Conservation (phyloP, 2,113 vertebrate species). For the Colaptes auratus region DNA sequence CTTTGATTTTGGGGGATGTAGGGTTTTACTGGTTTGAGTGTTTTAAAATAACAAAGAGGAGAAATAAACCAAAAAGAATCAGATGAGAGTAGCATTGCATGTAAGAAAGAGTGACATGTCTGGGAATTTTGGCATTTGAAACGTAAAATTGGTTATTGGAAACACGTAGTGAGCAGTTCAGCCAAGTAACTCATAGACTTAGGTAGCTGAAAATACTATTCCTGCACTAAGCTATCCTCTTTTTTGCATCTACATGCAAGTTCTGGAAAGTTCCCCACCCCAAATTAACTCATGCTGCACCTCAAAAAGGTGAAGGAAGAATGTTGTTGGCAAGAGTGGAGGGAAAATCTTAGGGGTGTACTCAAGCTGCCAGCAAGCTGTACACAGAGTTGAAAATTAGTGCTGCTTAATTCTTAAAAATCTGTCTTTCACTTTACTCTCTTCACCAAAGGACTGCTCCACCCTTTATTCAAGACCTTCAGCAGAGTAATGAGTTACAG, state of each 20-base stretch:
- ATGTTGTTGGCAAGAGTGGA: not conserved
- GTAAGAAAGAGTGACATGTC: not conserved
- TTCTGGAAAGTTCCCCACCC: conserved; percentile 22
- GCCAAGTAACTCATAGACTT: not conserved
- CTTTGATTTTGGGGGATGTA: not conserved
- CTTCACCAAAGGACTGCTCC: not conserved
- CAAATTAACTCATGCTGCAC: not conserved
- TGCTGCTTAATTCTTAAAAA: not conserved
- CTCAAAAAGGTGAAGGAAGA: not conserved
- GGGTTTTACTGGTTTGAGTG: not conserved
- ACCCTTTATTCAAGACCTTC: not conserved
- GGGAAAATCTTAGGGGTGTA: not conserved
- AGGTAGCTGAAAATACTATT: not conserved
- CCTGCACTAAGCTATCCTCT: not conserved
- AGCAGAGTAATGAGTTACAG: not conserved
- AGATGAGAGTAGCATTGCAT: not conserved
- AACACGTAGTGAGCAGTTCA: not conserved
- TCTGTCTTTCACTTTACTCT: not conserved
- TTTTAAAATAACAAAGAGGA: not conserved
- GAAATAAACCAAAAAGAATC: not conserved
- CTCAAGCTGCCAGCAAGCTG: not conserved
- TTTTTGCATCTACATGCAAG: not conserved
- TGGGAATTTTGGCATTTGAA: not conserved
- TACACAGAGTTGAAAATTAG: not conserved
- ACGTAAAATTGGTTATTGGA: not conserved